phyloP scores from a whole-genome alignment of 2,113 vertebrate genomes.

The Chlorodrepanis virens region DNA sequence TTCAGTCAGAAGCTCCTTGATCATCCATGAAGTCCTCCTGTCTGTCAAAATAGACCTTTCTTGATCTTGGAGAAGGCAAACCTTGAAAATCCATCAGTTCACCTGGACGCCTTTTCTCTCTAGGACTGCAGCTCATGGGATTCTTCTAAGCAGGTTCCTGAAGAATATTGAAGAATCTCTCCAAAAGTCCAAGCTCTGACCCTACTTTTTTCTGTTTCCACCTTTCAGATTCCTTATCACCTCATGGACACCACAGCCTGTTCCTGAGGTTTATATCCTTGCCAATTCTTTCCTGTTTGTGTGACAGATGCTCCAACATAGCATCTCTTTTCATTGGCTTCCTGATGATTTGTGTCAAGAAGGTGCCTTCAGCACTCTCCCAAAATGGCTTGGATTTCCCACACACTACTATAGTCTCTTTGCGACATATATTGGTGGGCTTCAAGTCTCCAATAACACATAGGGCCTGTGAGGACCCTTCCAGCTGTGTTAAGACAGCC shows the following conservation, averaged over 20 bases:
- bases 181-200: background rate
- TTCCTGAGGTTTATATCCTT: background rate
- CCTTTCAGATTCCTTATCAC: background rate
- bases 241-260: background rate
- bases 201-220: background rate
- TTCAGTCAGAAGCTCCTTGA: background rate
- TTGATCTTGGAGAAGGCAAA: background rate
- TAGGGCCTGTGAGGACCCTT: background rate
- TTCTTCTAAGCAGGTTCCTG: background rate
- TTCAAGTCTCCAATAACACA: background rate
- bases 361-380: background rate
- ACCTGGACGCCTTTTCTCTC: background rate
- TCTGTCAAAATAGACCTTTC: background rate
- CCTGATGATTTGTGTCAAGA: background rate
- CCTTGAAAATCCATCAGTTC: background rate
- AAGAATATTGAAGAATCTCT: background rate
- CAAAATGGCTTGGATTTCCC: background rate
- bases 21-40: background rate
- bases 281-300: background rate
- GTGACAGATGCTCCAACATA: background rate
- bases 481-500: background rate
- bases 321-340: background rate
- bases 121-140: background rate
- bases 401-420: background rate
- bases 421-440: rapidly evolving